phyloP scores from a whole-genome alignment of 2,888 invertebrate species.

The Platypus cylindrus region DNA sequence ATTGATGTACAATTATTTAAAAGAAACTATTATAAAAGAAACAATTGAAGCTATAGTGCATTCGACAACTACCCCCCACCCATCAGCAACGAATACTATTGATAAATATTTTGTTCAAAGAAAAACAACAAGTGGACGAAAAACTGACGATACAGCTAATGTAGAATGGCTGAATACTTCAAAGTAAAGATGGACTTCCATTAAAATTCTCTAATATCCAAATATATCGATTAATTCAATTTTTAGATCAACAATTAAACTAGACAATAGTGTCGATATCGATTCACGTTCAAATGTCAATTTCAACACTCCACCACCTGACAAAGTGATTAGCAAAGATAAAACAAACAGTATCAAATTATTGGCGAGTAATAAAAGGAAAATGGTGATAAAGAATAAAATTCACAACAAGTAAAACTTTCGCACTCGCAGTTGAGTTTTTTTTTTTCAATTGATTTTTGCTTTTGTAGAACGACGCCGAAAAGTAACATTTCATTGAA shows the following conservation, averaged over 20 bases:
- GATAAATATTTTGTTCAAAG: too few relatives aligned
- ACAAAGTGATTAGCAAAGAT: constrained; percentile 17
- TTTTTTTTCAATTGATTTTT: background rate
- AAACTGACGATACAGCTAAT: too few relatives aligned
- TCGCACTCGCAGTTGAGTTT: too few relatives aligned
- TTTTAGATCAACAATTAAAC: too few relatives aligned
- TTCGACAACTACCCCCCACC: too few relatives aligned
- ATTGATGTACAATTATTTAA: constrained; percentile 9
- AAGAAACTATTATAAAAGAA: constrained; percentile 8
- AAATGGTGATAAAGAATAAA: constrained; percentile 12
- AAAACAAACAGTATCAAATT: constrained; percentile 12
- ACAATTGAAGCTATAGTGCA: constrained; percentile 2
- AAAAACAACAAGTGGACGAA: too few relatives aligned
- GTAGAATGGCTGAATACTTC: too few relatives aligned
- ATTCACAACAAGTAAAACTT: constrained; percentile 6
- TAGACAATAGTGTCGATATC: constrained; percentile 7
- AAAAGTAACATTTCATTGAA: constrained; percentile 9
- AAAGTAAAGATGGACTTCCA: too few relatives aligned
- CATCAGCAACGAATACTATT: too few relatives aligned
- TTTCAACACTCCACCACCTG: constrained; percentile 10
- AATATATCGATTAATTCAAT: too few relatives aligned
- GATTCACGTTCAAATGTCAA: too few relatives aligned
- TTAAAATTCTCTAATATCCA: too few relatives aligned
- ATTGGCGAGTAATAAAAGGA: constrained; percentile 11
- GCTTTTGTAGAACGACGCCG: constrained; percentile 9